These are phyloP conservation scores for Propithecus coquereli DNA, from an alignment of 2,113 vertebrate species.

Conservation along the genomic window DNA sequence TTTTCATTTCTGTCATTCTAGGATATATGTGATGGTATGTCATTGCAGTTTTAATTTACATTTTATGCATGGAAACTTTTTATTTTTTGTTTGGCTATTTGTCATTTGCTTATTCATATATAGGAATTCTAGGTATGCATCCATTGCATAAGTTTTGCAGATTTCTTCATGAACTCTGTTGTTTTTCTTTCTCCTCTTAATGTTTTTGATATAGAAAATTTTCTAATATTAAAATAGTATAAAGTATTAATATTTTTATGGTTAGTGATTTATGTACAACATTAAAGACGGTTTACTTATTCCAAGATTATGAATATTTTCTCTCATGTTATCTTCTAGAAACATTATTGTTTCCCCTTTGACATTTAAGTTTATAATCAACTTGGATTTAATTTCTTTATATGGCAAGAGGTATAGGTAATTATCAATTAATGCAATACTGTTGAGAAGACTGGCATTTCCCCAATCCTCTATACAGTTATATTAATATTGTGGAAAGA, in stretches of 20 bases:
- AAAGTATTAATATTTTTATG: background rate
- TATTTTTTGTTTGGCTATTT: background rate
- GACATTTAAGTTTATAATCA: background rate
- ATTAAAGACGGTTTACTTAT: background rate
- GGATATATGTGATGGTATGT: background rate
- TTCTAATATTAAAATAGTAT: background rate
- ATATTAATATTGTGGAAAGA: background rate
- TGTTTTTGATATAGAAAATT: background rate
- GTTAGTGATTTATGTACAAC: background rate
- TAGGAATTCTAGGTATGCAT: background rate
- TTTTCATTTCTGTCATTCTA: background rate
- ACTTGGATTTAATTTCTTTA: background rate
- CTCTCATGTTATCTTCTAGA: background rate
- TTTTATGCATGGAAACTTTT: background rate
- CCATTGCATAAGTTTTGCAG: background rate
- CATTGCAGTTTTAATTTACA: background rate
- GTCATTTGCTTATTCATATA: background rate
- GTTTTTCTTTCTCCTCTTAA: background rate
- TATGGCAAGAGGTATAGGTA: background rate
- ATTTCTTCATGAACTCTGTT: background rate
- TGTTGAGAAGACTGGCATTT: background rate
- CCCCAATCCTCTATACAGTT: background rate
- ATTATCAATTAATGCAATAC: background rate
- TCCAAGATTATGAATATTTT: background rate
- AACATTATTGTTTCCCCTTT: background rate